Base-by-base conservation (phyloP, 2,113 vertebrate genomes). In the Stigmatopora argus region DNA sequence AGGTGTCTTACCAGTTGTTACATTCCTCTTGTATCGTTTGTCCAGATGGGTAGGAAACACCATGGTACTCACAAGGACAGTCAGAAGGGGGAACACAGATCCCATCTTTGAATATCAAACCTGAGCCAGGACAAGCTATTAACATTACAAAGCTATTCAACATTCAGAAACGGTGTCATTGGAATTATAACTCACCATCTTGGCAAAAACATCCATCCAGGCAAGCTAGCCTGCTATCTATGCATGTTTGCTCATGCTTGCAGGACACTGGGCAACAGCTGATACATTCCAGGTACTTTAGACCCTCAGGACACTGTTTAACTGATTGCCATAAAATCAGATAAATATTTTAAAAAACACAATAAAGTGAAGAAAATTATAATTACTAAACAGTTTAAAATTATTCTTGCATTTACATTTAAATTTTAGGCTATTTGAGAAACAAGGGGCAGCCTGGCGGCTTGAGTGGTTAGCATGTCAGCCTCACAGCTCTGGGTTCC, bases 161-260 rank as follows among this genome's bases (percentile, higher is more conserved):
- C 35, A 14, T 19, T 13, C n/a, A 0, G 31, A 31, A 45, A 17
- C 10, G 47, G 35, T 12, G 6, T 3, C 5, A 38, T 34, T 13
- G 9, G 23, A 61, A 23, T 23, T 52, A 17, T 1, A 23, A 23
- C 57, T 74, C 61, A 95, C 96, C 96, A 0, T 94, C 85, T 0
- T 94, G 93, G 78, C 96, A 99, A 84, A 95, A 97, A 84, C 96
- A 99, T 73, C 96, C 96, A 10, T 99, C 96, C 69, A 99, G 79
- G 66, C 96, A 99, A 72, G 94, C 87, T 58, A 99, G 92, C 79
- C 94, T 93, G 68, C 93, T 99, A 87, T 93, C 94, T 55, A 97
- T 88, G 38, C 96, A 99, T 2, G 91, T 86, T 0, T 87, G 77
- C 13, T 91, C 92, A 1, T 91, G 83, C 44, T 73, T 92, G 81